Percentiles rank a stretch among this genome's conserved stretches.
Evolutionary conservation across 2,888 invertebrate genomes (phyloP).

Genomic region (Metallyticus violacea): DNA sequence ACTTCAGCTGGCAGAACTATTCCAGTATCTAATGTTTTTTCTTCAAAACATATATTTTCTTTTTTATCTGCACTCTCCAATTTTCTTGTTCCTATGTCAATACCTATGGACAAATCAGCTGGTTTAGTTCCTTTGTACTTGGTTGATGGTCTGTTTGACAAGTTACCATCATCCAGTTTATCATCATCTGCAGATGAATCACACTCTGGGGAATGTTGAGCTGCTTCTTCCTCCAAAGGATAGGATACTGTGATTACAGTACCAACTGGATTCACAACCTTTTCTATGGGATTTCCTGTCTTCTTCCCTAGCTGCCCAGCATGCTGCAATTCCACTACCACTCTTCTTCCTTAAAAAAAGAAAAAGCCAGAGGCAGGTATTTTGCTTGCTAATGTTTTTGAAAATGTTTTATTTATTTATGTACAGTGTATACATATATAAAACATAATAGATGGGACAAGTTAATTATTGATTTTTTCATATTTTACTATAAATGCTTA

Average conservation of each 20-base stretch:
- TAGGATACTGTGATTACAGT: conserved; percentile 59
- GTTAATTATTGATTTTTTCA: not conserved
- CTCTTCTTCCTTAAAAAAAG: conserved; percentile 63
- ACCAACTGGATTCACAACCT: conserved; percentile 75
- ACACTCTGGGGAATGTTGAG: not conserved
- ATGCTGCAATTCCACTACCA: conserved; percentile 43
- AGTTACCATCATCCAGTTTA: not conserved
- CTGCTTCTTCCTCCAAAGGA: conserved; percentile 12
- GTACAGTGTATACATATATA: not conserved
- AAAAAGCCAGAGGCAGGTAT: conserved; percentile 82
- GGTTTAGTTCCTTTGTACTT: not conserved
- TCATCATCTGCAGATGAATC: not conserved
- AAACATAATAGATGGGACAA: not conserved
- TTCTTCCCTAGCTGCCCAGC: conserved; percentile 44
- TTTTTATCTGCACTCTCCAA: not conserved
- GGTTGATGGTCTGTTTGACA: not conserved
- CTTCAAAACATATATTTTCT: not conserved
- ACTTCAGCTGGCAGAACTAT: not conserved
- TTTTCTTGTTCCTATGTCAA: not conserved
- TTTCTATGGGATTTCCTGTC: conserved; percentile 50
- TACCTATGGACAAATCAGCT: not conserved
- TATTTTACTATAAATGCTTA: conserved; percentile 32
- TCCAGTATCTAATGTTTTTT: not conserved
- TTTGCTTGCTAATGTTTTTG: not conserved
- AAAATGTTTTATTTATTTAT: conserved; percentile 37